Conservation (phyloP, 1,140 invertebrate species). For the Orussus abietinus region DNA sequence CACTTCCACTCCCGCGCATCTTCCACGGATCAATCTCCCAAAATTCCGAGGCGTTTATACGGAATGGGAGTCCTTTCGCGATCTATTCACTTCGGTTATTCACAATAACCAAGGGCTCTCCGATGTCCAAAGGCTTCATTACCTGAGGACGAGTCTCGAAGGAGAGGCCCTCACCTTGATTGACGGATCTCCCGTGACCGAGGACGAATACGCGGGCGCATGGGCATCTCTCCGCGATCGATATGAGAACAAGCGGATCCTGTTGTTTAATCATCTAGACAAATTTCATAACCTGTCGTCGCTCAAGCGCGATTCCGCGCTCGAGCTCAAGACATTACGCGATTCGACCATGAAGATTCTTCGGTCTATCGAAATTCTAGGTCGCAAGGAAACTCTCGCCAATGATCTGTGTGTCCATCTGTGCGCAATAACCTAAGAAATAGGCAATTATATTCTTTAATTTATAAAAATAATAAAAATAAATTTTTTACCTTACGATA, state of each 20-base stretch:
- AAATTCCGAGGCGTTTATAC: conserved; percentile 2
- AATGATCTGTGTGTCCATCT: too few species aligned
- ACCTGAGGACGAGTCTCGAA: conserved; percentile 1
- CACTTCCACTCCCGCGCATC: background rate
- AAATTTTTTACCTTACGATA: too few species aligned
- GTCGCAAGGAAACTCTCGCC: too few species aligned
- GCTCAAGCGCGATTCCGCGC: background rate
- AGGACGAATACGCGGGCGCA: conserved; percentile 1
- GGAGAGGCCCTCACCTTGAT: conserved; percentile 1
- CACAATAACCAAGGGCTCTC: background rate
- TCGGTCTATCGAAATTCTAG: too few species aligned
- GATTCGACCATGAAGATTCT: too few species aligned
- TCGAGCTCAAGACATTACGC: conserved; percentile 1
- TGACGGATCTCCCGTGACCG: background rate
- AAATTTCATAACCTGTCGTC: background rate
- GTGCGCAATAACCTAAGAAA: too few species aligned
- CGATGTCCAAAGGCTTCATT: conserved; percentile 4
- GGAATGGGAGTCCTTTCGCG: conserved; percentile 7
- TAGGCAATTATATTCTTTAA: too few species aligned
- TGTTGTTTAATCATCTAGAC: conserved; percentile 5
- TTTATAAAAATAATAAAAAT: too few species aligned
- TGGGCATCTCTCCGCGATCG: conserved; percentile 1
- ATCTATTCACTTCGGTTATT: conserved; percentile 6
- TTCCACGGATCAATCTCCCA: conserved; percentile 4
- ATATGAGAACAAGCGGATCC: conserved; percentile 1